Percentiles rank a stretch among this genome's conserved stretches.
Evolutionary conservation across 2,797 vertebrate genomes (phyloP).

Genomic region (Characodon lateralis): DNA sequence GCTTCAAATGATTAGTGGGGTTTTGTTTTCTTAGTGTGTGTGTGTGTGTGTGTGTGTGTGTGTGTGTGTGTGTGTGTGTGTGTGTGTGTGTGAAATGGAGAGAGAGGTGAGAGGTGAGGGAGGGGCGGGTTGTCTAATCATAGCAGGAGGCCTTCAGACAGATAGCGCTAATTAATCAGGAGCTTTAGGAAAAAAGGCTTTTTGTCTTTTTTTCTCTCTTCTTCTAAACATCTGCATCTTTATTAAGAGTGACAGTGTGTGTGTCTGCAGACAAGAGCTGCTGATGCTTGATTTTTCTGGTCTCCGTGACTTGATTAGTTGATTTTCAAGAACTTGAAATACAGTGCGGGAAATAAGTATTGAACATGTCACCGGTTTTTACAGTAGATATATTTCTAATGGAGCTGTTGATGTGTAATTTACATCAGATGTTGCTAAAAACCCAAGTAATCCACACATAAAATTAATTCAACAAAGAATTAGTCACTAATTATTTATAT

Average conservation of each 20-base stretch:
- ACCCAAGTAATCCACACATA: not conserved
- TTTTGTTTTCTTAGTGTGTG: slow-evolving; percentile 77
- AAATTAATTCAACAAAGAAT: not conserved
- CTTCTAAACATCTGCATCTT: slow-evolving; percentile 9
- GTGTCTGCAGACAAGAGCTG: slow-evolving; percentile 3
- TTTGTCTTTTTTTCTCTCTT: slow-evolving; percentile 10
- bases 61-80: slow-evolving; percentile 20
- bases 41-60: slow-evolving; percentile 44
- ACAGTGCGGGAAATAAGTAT: not conserved
- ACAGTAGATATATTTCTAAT: not conserved
- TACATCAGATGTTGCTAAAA: not conserved
- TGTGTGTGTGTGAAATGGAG: slow-evolving; percentile 6
- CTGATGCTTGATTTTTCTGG: not conserved
- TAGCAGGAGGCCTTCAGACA: slow-evolving; percentile 61
- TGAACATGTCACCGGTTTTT: not conserved
- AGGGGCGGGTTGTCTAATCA: slow-evolving; percentile 53
- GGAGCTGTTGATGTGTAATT: not conserved
- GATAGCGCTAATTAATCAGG: slow-evolving; percentile 70
- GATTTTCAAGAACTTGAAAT: not conserved
- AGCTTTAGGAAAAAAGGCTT: slow-evolving; percentile 11
- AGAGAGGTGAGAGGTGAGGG: slow-evolving; percentile 39
- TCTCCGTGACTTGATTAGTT: slow-evolving; percentile 3
- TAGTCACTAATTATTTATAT: not conserved
- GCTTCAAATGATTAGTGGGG: slow-evolving; percentile 81
- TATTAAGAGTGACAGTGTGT: not conserved